Base-by-base conservation (phyloP, 2,888 invertebrate genomes). In the Polydrusus pterygomalis region DNA sequence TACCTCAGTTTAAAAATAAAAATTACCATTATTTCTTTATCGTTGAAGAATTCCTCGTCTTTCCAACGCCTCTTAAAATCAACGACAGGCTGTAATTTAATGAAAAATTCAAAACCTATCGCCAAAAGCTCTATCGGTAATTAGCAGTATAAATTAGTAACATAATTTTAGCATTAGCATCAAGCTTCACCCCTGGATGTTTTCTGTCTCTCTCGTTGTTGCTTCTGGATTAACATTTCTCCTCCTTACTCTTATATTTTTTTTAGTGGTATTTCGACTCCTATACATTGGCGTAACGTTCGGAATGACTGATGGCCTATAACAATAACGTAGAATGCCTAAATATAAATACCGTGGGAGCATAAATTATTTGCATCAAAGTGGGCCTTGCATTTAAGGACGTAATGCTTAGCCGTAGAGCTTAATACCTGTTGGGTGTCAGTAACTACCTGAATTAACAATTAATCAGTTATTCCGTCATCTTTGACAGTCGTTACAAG, bases 131-230 rank as follows among this genome's bases (percentile, higher is more conserved):
- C 75, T 75, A 73, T 79, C 80, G 78, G 80, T 82, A 80, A 82
- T 82, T 79, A 79, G 77, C 70, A 76, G 80, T 80, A 81, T 81
- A 84, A 83, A 84, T 82, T 82, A 82, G 80, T 82, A 82, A 83
- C 83, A 83, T 81, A 83, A 84, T 84, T 84, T 82, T 79, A 82
- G 82, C 83, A 84, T 83, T 83, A 83, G 81, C 82, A 81, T 81
- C 82, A 81, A 80, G 80, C 78, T 79, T 77, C 78, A 75, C 74
- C 70, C 72, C 77, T 70, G 72, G 73, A 40, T 38, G 40, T 71
- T 65, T 64, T 71, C 71, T 25, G 56, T 64, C 56, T 40, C 64
- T 40, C 71, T 63, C 38, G 15, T 38, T 20, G 30, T 60, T 58
- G 47, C 47, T 67, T 17, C 30, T 15, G 40, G 54, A 49, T 60